Evolutionary conservation across 1,140 invertebrate species (phyloP).

Genomic region (Brachionus rotundiformis): DNA sequence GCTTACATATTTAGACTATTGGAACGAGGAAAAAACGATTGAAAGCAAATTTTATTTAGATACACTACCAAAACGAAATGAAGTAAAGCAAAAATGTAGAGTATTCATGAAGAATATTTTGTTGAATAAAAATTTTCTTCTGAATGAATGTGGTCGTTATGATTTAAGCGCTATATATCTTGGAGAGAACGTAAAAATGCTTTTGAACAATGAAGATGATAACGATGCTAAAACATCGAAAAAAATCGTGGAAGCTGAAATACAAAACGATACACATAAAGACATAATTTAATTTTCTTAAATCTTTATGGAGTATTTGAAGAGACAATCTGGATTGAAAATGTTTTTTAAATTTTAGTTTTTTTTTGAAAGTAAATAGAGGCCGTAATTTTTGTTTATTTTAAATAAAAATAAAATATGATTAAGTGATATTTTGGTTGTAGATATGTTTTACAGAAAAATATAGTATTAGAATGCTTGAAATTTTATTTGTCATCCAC

Average conservation of each 20-base stretch:
- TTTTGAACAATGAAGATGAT: neutral
- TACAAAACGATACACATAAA: neutral
- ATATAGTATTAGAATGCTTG: neutral
- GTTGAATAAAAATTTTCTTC: neutral
- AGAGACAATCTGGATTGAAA: neutral
- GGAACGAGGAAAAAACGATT: neutral
- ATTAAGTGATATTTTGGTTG: conserved; percentile 5
- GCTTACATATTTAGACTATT: conserved; percentile 46
- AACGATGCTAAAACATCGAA: neutral
- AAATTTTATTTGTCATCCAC: neutral
- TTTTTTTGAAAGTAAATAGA: conserved; percentile 16
- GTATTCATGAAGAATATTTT: conserved; percentile 41
- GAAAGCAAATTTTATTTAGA: neutral
- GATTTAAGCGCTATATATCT: neutral
- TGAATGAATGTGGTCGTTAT: neutral
- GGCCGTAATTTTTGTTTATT: conserved; percentile 13
- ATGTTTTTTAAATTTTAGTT: neutral
- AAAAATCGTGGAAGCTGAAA: neutral
- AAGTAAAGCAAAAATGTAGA: neutral
- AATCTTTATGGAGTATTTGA: too few relatives aligned
- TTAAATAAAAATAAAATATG: conserved; percentile 17
- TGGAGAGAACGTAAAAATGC: neutral
- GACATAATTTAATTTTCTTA: neutral
- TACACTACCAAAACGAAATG: neutral
- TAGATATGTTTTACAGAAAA: neutral